Evolutionary conservation across 1,140 invertebrate species (phyloP), one percentile per base, ranked within the genome.

Genomic region (Zaprionus inermis): DNA sequence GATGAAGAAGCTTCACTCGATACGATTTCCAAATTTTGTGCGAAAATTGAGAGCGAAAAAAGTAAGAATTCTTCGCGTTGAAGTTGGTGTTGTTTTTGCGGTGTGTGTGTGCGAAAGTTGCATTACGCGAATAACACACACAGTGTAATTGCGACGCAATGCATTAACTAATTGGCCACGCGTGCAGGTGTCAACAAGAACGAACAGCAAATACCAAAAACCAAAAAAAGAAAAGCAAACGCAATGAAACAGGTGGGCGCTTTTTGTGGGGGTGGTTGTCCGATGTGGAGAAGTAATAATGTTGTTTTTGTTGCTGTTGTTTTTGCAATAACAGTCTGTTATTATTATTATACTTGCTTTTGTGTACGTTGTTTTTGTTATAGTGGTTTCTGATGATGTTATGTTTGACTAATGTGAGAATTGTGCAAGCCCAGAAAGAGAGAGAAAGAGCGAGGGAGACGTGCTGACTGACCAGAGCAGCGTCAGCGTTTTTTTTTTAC

Each of bases 161-260:
- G 68, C 60, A 72, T 72, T 72, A 76, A 72, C 55, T 54, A 76
- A 72, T 72, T 72, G 68, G 72, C 68, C 67, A 75, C 68, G 72
- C 72, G 67, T 64, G 46, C 72, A 59, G 30, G 28, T 72, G 60
- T 65, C 69, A 65, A 71, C 20, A 56, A 11, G 28, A 57, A 57
- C 32, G 16, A 7, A 10, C 52, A 52, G 51, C 41, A 49, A 14
- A 20, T n/a, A 44, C 5, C 24, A 44, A 44, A 9, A 44, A 44
- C 6, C 38, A n/a, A 41, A 41, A 41, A 41, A 41, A 6, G 14
- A 16, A 41, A n/a, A 41, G n/a, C 5, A 44, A 69, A 78, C 72
- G 74, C 74, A 77, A 79, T 81, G 79, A 78, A 81, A 81, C 79
- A 81, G 80, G 80, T 79, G 81, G 81, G 72, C 67, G 72, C 67